Evolutionary conservation across 2,888 invertebrate species (phyloP).

Genomic region (Limnephilus marmoratus): DNA sequence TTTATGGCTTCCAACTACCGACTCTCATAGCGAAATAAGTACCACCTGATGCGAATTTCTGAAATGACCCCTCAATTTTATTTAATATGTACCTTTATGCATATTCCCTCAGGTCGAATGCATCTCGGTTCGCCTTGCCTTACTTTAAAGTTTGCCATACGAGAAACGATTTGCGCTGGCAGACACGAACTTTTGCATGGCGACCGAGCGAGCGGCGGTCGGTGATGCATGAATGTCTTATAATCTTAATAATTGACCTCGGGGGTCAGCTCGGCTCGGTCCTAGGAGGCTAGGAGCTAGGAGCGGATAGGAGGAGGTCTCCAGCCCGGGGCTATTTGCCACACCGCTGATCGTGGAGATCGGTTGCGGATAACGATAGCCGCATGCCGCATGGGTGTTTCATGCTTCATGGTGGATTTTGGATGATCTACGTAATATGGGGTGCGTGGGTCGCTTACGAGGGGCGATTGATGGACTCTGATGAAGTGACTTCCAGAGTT

Average conservation of each 20-base stretch:
- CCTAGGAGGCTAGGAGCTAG: constrained; percentile 36
- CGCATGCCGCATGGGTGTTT: not conserved
- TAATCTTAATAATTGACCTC: constrained; percentile 65
- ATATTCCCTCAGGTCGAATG: constrained; percentile 12
- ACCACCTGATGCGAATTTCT: not conserved
- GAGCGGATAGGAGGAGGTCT: constrained; percentile 58
- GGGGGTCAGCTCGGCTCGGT: constrained; percentile 54
- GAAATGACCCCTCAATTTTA: constrained; percentile 9
- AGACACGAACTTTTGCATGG: constrained; percentile 34
- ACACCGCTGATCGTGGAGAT: constrained; percentile 65
- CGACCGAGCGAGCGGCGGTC: constrained; percentile 42
- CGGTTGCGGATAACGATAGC: constrained; percentile 51
- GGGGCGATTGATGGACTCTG: not conserved
- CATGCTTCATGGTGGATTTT: constrained; percentile 25
- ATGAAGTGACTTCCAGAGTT: not conserved
- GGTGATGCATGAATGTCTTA: constrained; percentile 61
- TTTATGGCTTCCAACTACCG: not conserved
- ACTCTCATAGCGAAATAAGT: not conserved
- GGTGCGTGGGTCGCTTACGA: constrained; percentile 31
- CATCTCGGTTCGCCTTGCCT: constrained; percentile 25
- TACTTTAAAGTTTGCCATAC: constrained; percentile 14
- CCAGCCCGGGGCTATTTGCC: constrained; percentile 62
- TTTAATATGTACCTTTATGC: not conserved
- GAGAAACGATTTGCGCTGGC: constrained; percentile 31
- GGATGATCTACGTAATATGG: constrained; percentile 39